Evolutionary conservation across 1,140 invertebrate genomes (phyloP).

Genomic region (Chelonus insularis): DNA sequence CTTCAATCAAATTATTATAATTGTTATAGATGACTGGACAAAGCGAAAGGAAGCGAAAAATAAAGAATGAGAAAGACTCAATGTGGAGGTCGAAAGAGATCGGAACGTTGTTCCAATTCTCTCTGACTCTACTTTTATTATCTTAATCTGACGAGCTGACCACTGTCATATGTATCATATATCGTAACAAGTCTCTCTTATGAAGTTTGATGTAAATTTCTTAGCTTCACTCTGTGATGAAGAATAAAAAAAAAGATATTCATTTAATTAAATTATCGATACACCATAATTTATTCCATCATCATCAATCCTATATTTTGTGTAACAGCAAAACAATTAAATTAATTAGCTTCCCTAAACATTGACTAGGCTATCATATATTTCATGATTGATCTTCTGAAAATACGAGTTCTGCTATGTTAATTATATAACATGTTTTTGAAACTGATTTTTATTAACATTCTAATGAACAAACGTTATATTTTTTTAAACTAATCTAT

Average conservation of each 20-base stretch:
- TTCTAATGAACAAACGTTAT: no score
- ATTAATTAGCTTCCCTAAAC: no score
- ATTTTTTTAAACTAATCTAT: no score
- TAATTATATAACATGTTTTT: no score
- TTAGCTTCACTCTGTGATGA: not conserved
- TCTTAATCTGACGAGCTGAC: constrained; percentile 26
- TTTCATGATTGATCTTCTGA: no score
- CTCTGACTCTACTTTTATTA: constrained; percentile 23
- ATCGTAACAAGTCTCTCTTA: not conserved
- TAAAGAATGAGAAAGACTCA: not conserved
- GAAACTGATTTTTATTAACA: no score
- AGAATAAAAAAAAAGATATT: not conserved
- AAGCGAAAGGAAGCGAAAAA: constrained; percentile 2
- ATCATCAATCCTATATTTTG: no score
- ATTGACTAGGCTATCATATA: no score
- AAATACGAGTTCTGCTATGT: no score
- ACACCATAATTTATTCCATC: no score
- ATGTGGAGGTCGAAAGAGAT: constrained; percentile 15
- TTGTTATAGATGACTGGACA: constrained; percentile 13
- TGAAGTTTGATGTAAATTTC: not conserved
- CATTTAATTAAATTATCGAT: no score
- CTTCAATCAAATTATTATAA: constrained; percentile 26
- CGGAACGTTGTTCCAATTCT: constrained; percentile 27
- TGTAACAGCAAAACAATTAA: no score
- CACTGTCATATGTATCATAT: constrained; percentile 16